Evolutionary conservation across 2,113 vertebrate genomes (phyloP).

Genomic region (Heliornis fulica): DNA sequence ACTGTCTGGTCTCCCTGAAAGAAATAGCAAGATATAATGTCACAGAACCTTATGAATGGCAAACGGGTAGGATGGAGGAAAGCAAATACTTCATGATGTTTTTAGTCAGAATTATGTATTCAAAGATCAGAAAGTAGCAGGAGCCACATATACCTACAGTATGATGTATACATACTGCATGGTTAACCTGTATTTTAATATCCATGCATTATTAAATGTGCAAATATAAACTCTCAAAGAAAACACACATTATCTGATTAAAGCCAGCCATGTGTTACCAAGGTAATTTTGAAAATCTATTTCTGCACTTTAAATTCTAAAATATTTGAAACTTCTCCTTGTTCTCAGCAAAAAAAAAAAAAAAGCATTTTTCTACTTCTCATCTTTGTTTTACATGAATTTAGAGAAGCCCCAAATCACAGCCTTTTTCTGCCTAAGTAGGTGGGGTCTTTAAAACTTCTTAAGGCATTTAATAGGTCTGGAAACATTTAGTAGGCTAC

Average conservation of each 20-base stretch:
- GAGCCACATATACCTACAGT: not conserved
- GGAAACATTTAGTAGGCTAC: slow-evolving; percentile 27
- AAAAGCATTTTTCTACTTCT: not conserved
- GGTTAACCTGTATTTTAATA: not conserved
- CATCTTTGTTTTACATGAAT: not conserved
- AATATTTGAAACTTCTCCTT: not conserved
- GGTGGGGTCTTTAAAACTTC: slow-evolving; percentile 17
- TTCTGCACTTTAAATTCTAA: not conserved
- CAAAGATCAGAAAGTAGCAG: not conserved
- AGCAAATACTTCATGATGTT: not conserved
- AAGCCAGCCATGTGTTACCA: not conserved
- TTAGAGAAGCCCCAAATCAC: not conserved
- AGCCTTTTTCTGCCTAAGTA: not conserved
- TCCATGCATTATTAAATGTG: not conserved
- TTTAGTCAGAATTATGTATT: not conserved
- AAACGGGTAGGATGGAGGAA: not conserved
- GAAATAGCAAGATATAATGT: not conserved
- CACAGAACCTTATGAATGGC: not conserved
- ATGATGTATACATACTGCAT: not conserved
- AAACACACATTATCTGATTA: not conserved
- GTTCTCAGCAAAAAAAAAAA: not conserved
- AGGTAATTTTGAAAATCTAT: not conserved
- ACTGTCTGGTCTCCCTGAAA: not conserved
- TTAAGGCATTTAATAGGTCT: slow-evolving; percentile 28
- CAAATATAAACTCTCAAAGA: not conserved